Base-by-base conservation (phyloP, 2,888 invertebrate genomes). In the Lycocerus yunnanus region DNA sequence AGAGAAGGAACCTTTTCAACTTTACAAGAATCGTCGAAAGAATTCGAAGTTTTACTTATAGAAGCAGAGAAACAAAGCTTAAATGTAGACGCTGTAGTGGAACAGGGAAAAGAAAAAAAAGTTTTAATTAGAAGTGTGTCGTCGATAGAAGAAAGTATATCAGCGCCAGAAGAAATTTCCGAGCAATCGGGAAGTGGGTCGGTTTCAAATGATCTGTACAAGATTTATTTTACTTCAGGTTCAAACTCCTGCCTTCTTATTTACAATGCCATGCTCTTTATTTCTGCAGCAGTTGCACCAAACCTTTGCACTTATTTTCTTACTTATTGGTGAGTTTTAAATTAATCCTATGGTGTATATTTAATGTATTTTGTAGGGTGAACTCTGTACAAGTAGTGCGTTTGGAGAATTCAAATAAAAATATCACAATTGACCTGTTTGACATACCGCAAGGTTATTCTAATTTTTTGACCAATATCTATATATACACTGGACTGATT, bases 231-330 rank as follows among this genome's bases (percentile, higher is more conserved):
- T 70, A 85, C 86, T 15, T 94, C 95, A 5, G 93, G 94, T 61
- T 95, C 95, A 0, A 92, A 93, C 81, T 90, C 90, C 76, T 89
- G 91, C 71, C 81, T 92, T 3, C 90, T 95, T 63, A 83, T 89
- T 24, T 84, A 91, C 0, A 89, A 95, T 86, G 81, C 92, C 11
- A 63, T 90, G 2, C 89, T 95, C 61, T 94, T 93, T 79, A 80
- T 92, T 15, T 78, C 92, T 0, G 90, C 95, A 0, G 96, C 96
- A 87, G 81, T 91, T 8, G 87, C 93, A 66, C 94, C 93, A 0
- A 95, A 95, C 13, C 90, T 91, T 15, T 92, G 94, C 0, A 96
- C 96, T 85, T 95, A 92, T 88, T 96, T 94, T 88, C 91, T 95
- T 4, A 91, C 94, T 4, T 92, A 91, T 83, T 96, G 95, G 95